Evolutionary conservation across 2,113 vertebrate species (phyloP).

Genomic region (Sturnus vulgaris): DNA sequence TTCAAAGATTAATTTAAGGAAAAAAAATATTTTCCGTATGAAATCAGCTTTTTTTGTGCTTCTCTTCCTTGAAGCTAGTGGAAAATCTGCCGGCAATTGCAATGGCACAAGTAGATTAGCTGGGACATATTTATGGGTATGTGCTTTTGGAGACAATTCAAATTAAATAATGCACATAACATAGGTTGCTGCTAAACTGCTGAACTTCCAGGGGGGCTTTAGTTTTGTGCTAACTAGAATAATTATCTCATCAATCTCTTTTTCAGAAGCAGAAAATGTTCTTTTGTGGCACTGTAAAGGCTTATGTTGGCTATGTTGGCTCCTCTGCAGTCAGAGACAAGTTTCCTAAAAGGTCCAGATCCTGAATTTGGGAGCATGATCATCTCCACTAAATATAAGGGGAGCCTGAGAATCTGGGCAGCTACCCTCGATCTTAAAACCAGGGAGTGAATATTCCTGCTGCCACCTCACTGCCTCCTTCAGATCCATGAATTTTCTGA

Average conservation of each 20-base stretch:
- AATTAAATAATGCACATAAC: neutral
- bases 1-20: neutral
- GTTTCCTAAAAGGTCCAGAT: neutral
- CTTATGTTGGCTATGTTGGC: neutral
- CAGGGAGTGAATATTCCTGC: neutral
- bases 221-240: neutral
- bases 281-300: neutral
- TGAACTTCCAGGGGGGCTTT: neutral
- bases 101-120: neutral
- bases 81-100: neutral
- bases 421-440: neutral
- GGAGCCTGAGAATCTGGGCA: neutral
- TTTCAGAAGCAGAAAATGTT: neutral
- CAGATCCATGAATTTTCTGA: neutral
- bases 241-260: neutral
- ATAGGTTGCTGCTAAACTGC: neutral
- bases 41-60: neutral
- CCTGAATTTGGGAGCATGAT: neutral
- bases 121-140: neutral
- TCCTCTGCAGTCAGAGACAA: neutral
- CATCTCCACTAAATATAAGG: neutral
- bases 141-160: neutral
- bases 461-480: neutral
- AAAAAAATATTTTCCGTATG: neutral
- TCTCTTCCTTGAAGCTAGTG: neutral